A percentile compares a stretch with the other conserved stretches of the same genome.
phyloP scores from a whole-genome alignment of 2,888 invertebrate species.

The Chalcosyrphus nemorum region DNA sequence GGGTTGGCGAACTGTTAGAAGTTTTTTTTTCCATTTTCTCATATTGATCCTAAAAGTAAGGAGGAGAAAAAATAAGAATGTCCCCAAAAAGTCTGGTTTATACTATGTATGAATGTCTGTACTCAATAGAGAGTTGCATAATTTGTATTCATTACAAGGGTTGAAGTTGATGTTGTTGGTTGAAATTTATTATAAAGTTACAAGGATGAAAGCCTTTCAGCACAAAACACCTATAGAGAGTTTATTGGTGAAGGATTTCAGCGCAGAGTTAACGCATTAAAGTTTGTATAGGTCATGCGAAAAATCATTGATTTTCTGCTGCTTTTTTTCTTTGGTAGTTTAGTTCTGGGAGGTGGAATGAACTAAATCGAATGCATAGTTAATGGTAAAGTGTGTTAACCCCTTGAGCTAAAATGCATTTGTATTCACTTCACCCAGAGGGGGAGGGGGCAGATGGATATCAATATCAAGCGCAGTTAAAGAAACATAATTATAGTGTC shows the following conservation, averaged over 20 bases:
- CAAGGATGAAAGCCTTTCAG: background rate
- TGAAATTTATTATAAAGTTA: slow-evolving; percentile 8
- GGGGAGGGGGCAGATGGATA: too few species aligned
- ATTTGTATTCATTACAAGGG: slow-evolving; percentile 42
- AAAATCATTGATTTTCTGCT: slow-evolving; percentile 47
- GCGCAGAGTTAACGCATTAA: slow-evolving; percentile 42
- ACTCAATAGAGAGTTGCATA: slow-evolving; percentile 59
- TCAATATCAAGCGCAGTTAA: too few species aligned
- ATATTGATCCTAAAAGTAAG: slow-evolving; percentile 42
- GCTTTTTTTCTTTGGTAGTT: background rate
- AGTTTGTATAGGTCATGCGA: slow-evolving; percentile 67
- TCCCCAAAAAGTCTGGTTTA: slow-evolving; percentile 67
- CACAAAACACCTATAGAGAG: too few species aligned
- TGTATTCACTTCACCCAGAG: too few species aligned
- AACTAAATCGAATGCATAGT: background rate
- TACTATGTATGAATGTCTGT: background rate
- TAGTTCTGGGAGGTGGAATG: background rate
- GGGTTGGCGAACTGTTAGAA: slow-evolving; percentile 63
- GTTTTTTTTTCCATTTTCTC: slow-evolving; percentile 7
- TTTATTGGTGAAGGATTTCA: slow-evolving; percentile 35
- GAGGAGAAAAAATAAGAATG: slow-evolving; percentile 13
- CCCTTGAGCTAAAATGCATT: too few species aligned
- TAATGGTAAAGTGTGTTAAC: slow-evolving; percentile 10
- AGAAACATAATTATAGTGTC: too few species aligned
- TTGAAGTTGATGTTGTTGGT: too few species aligned